phyloP scores from a whole-genome alignment of 2,113 vertebrate species.

The Gambusia affinis region DNA sequence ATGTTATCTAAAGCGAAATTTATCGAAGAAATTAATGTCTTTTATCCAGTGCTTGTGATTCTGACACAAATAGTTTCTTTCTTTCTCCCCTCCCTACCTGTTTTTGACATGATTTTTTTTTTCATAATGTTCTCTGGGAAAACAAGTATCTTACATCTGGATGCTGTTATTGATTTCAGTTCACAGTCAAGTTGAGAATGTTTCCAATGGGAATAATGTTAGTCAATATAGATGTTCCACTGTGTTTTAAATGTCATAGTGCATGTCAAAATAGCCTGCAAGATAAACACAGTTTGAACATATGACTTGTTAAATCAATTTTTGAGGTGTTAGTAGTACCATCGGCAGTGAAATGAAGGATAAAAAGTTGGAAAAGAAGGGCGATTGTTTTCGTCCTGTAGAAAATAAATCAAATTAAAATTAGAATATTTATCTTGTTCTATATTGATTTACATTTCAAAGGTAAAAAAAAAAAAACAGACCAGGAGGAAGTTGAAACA shows the following conservation, averaged over 20 bases:
- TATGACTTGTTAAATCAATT: neutral
- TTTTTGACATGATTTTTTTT: constrained; percentile 1
- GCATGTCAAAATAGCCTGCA: constrained; percentile 4
- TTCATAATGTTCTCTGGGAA: constrained; percentile 3
- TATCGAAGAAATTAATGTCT: neutral
- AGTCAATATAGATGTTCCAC: neutral
- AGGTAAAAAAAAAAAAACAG: too few relatives aligned
- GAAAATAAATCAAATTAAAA: neutral
- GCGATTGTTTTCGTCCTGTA: too few relatives aligned
- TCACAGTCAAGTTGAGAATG: neutral
- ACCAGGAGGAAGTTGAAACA: too few relatives aligned
- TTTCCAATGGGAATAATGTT: constrained; percentile 13
- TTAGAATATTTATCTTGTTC: too few relatives aligned
- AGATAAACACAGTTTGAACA: neutral
- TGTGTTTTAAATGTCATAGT: neutral
- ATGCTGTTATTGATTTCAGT: constrained; percentile 10
- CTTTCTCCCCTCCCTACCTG: neutral
- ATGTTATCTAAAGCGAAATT: neutral
- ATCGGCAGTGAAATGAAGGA: neutral
- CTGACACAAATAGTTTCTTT: neutral
- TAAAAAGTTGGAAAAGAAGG: neutral
- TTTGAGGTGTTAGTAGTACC: neutral
- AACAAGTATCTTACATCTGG: constrained; percentile 1
- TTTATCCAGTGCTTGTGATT: neutral
- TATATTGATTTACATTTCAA: too few relatives aligned